Base-by-base conservation (phyloP, 2,888 invertebrate species). In the Epinotia nisella region DNA sequence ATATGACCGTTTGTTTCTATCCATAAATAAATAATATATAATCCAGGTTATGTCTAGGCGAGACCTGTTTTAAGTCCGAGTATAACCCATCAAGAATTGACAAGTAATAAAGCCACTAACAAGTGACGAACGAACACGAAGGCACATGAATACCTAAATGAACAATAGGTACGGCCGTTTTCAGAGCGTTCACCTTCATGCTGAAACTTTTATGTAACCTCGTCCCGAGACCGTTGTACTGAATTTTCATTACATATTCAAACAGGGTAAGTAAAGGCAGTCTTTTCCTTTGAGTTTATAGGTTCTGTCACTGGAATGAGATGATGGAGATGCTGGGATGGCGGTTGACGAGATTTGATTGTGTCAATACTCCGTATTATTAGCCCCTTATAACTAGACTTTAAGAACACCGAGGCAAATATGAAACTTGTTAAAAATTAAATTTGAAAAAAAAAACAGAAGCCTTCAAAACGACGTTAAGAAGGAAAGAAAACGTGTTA, bases 161-260 rank as follows among this genome's bases (percentile, higher is more conserved):
- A 71, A 55, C 55, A 55, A 55, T 62, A n/a, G n/a, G n/a, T n/a
- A 58, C 69, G 61, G 49, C 49, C 58, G 51, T 73, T 73, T 73
- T 69, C 69, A 73, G 73, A 29, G 19, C 79, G 69, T 79, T 79
- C 76, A 77, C 77, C 78, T 76, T 49, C 55, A 64, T 29, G 45
- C 75, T 78, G 78, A 79, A 78, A 77, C 75, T 74, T 75, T 78
- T 72, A 79, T 77, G 78, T 78, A 76, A 78, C 76, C 77, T 76
- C 70, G 74, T 75, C 59, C 55, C 55, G 64, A 71, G 77, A 71
- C 74, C 69, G 64, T 69, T 73, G 73, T 68, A 49, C 71, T 67
- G 53, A 67, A 66, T 71, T 66, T n/a, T 51, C 72, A 73, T 64
- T 56, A 51, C 55, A 58, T 64, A 64, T 69, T 69, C 67, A 68